phyloP scores from a whole-genome alignment of 2,113 vertebrate genomes.

The Apteryx owenii region DNA sequence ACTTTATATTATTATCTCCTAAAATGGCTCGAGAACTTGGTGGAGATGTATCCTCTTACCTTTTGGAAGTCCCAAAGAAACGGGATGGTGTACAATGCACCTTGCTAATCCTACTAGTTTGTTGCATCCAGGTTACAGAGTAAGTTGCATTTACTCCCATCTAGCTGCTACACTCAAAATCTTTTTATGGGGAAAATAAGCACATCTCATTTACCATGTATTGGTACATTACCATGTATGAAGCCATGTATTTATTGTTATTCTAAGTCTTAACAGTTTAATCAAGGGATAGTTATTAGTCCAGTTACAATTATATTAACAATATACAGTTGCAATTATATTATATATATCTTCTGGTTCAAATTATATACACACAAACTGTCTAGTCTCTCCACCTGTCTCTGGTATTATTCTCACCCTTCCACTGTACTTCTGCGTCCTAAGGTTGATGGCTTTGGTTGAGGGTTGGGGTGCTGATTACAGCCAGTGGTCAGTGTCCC shows the following conservation, averaged over 20 bases:
- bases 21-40: fast-evolving
- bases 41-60: neutral
- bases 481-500: neutral
- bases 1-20: neutral
- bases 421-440: neutral
- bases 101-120: neutral
- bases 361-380: neutral
- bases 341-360: neutral
- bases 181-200: neutral
- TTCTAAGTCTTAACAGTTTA: neutral
- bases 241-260: neutral
- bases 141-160: neutral
- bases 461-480: neutral
- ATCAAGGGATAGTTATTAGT: neutral
- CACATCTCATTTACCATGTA: neutral
- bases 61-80: neutral
- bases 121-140: neutral
- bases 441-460: neutral
- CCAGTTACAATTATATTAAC: neutral
- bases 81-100: neutral
- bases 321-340: too few species aligned
- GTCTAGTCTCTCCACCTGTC: neutral
- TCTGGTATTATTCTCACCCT: neutral
- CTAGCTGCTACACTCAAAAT: neutral
- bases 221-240: too few species aligned